Base-by-base conservation (phyloP, 2,888 invertebrate species). In the Asteroscopus sphinx region DNA sequence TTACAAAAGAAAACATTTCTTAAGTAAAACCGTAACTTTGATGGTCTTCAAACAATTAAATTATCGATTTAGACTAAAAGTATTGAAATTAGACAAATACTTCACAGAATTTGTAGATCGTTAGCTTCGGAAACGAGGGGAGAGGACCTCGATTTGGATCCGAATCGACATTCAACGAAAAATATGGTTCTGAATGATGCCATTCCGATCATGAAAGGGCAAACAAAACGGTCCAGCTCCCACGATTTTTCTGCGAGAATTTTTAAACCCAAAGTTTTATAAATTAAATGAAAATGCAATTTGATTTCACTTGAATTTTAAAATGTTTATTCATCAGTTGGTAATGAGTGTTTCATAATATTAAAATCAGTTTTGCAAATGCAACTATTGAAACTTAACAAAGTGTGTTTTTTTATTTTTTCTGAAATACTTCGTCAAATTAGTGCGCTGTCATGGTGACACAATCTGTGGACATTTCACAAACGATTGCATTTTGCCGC, bases 81-180 rank as follows among this genome's bases (percentile, higher is more conserved):
- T 54, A 65, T 70, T 59, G 54, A 56, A 60, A 67, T 71, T 47
- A 56, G 40, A 61, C 61, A 60, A 68, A 71, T 56, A 61, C 61
- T 66, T 61, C 41, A 46, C 44, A 28, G 56, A 61, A 54, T 54
- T 72, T 53, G 47, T 67, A 54, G 45, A 67, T 61, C 51, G 51
- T 61, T 57, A 51, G 37, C 37, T 37, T 54, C n/a, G 26, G 36
- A 28, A 46, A 35, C 42, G 60, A 70, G 47, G 36, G 51, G 37
- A 59, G 33, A 35, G 48, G 25, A 45, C 70, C 39, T 46, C 36
- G 12, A 70, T 58, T 68, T 25, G 32, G 21, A 51, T 60, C 47
- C 36, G 33, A 61, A 67, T 67, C 68, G 51, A 48, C 47, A 40
- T 69, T 69, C 35, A 59, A 44, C 60, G 36, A 49, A 67, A 68